These are phyloP conservation scores for Microplitis demolitor DNA, from an alignment of 1,140 invertebrate species.

Conservation along the genomic window DNA sequence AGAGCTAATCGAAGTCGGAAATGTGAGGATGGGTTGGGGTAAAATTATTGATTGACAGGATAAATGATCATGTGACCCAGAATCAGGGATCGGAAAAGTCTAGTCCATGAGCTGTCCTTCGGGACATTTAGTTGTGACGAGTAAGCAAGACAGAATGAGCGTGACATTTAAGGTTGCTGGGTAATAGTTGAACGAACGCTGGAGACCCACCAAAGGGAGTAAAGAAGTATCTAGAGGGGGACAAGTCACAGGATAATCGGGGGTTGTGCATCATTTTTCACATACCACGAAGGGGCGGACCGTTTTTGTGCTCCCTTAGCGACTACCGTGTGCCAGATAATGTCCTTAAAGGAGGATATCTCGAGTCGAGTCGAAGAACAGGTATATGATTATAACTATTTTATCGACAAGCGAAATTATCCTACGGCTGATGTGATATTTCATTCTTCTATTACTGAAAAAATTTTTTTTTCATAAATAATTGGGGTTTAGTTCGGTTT, in stretches of 20 bases:
- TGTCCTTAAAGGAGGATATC: conserved; percentile 61
- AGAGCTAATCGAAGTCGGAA: neutral
- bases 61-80: conserved; percentile 25
- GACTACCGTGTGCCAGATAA: conserved; percentile 52
- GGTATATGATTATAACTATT: conserved; percentile 27
- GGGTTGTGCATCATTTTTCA: conserved; percentile 62
- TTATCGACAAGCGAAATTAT: neutral
- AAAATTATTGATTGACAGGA: conserved; percentile 20
- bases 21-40: neutral
- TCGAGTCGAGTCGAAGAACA: conserved; percentile 39
- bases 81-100: conserved; percentile 20
- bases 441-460: too few species aligned
- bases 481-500: too few species aligned
- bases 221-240: conserved; percentile 14
- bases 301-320: conserved; percentile 53
- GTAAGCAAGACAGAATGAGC: conserved; percentile 1
- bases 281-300: conserved; percentile 57
- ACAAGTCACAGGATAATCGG: conserved; percentile 19
- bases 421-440: too few species aligned
- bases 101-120: conserved; percentile 38
- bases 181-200: conserved; percentile 31
- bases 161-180: neutral
- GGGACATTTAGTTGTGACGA: conserved; percentile 43
- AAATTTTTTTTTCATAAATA: too few species aligned
- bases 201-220: conserved; percentile 33